A percentile compares a stretch with the other conserved stretches of the same genome.
Evolutionary conservation across 2,113 vertebrate species (phyloP).

Genomic region (Ochotona princeps): DNA sequence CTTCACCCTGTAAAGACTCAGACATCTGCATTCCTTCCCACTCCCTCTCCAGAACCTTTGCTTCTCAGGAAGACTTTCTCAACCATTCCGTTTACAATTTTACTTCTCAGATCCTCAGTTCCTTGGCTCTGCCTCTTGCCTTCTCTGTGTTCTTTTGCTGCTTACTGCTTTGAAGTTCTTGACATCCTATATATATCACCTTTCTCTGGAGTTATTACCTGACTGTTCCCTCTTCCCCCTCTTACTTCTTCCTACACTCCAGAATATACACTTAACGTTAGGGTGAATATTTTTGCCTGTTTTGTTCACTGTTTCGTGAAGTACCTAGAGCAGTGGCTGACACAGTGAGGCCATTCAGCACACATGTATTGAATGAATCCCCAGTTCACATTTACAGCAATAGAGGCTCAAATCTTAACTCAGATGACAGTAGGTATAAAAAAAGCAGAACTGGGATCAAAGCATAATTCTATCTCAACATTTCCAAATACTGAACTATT

Average conservation of each 20-base stretch:
- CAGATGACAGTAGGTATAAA: neutral
- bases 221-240: neutral
- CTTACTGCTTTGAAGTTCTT: neutral
- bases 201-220: neutral
- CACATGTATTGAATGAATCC: neutral
- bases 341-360: neutral
- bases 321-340: neutral
- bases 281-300: neutral
- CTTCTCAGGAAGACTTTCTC: neutral
- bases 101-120: neutral
- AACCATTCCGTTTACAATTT: neutral
- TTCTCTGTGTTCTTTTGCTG: neutral
- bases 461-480: neutral
- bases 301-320: neutral
- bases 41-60: neutral
- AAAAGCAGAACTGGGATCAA: neutral
- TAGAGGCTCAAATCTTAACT: neutral
- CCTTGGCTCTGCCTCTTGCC: neutral
- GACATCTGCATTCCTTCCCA: neutral
- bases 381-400: neutral
- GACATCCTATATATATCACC: neutral
- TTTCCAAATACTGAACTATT: neutral
- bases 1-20: too few species aligned
- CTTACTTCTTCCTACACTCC: neutral
- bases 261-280: neutral